A percentile compares a stretch with the other conserved stretches of the same genome.
These are phyloP conservation scores for Leistus spinibarbis DNA, from an alignment of 2,888 invertebrate species.

Conservation along the genomic window DNA sequence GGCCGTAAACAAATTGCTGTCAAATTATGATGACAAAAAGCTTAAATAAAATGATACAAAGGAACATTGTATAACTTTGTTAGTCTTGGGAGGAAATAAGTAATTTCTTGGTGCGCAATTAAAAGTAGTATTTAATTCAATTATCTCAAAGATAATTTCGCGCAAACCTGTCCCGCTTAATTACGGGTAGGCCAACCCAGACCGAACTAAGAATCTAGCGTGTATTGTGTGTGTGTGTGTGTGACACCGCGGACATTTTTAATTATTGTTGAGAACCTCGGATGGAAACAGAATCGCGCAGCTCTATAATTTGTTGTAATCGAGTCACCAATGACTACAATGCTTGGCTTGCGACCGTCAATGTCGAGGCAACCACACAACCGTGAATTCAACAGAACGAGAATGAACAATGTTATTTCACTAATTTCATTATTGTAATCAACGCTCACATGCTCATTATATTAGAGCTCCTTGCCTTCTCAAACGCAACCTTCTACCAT, in stretches of 20 bases:
- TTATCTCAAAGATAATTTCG: background rate
- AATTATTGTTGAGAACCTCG: background rate
- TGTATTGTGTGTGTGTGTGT: background rate
- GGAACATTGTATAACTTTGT: no score
- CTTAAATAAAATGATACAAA: background rate
- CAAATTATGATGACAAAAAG: no score
- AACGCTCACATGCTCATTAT: background rate
- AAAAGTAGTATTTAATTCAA: background rate
- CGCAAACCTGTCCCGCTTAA: background rate
- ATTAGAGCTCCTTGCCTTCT: no score
- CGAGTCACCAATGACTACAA: constrained; percentile 46
- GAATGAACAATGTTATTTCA: no score
- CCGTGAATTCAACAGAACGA: constrained; percentile 41
- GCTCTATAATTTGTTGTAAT: constrained; percentile 43
- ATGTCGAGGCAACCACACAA: constrained; percentile 41
- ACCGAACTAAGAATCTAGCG: background rate
- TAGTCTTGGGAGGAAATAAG: background rate
- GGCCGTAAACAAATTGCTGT: no score
- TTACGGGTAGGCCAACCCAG: background rate
- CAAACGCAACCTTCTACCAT: no score
- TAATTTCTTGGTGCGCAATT: background rate
- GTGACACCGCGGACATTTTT: constrained; percentile 6
- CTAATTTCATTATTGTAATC: background rate
- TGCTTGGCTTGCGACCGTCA: constrained; percentile 41
- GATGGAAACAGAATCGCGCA: background rate